Evolutionary conservation across 2,797 vertebrate species (phyloP).

Genomic region (Neomorphus geoffroyi): DNA sequence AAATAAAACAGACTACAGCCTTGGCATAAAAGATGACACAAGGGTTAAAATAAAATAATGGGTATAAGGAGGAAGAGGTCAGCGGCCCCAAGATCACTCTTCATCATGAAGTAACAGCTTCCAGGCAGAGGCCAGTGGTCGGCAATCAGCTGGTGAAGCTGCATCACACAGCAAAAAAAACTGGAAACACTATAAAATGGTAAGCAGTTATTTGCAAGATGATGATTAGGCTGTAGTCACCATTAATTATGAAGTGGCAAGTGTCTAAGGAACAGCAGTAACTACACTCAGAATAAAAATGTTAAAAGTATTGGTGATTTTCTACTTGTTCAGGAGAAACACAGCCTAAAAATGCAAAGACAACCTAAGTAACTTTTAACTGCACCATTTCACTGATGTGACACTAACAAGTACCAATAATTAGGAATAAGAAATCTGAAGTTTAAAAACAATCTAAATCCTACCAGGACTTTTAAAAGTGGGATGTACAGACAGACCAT

Average conservation of each 20-base stretch:
- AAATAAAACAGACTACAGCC: neutral
- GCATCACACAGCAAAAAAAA: neutral
- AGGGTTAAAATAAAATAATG: neutral
- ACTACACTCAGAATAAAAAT: neutral
- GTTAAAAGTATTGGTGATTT: neutral
- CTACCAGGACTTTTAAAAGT: neutral
- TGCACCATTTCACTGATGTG: neutral
- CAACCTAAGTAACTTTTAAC: neutral
- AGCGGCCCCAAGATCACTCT: neutral
- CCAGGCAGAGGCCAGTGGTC: neutral
- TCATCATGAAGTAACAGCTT: neutral
- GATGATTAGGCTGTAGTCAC: neutral
- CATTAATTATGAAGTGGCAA: neutral
- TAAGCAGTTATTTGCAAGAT: neutral
- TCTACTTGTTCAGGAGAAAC: neutral
- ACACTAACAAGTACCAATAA: neutral
- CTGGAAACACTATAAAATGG: neutral
- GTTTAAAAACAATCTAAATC: neutral
- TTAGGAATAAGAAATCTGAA: neutral
- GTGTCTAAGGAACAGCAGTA: neutral
- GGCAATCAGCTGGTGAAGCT: neutral
- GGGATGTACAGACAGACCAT: neutral
- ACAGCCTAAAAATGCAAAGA: neutral
- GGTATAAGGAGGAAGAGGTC: neutral
- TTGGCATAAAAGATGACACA: neutral